A percentile compares a stretch with the other conserved stretches of the same genome.
Conservation (phyloP, 2,113 vertebrate species). For the Antigone vipio region DNA sequence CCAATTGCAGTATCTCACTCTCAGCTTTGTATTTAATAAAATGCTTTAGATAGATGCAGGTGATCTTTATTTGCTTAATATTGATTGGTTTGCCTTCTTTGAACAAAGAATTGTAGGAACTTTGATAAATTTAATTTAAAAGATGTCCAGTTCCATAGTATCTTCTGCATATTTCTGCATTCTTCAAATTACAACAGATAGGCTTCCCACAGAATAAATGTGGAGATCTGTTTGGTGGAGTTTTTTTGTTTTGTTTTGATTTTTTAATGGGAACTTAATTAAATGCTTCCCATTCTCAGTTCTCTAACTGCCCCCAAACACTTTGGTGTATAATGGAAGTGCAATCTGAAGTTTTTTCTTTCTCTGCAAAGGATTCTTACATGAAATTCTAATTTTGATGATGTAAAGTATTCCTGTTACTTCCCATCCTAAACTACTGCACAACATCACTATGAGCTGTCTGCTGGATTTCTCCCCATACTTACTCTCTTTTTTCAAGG, state of each 20-base stretch:
- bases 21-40: conserved; percentile 18
- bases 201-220: neutral
- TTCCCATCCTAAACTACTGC: neutral
- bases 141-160: neutral
- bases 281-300: neutral
- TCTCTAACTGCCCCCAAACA: neutral
- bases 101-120: neutral
- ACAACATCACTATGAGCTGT: neutral
- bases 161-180: neutral
- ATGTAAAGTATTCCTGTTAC: neutral
- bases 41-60: neutral
- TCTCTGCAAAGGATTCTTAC: neutral
- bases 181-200: neutral
- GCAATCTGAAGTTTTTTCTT: neutral
- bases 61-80: conserved; percentile 13
- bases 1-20: neutral
- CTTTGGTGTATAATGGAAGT: neutral
- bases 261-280: neutral
- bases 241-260: neutral
- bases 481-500: neutral
- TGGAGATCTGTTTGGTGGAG: neutral
- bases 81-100: conserved; percentile 1
- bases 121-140: neutral
- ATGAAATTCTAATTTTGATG: neutral
- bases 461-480: neutral